Evolutionary conservation across 1,140 invertebrate genomes (phyloP).

Genomic region (Melitaea cinxia): DNA sequence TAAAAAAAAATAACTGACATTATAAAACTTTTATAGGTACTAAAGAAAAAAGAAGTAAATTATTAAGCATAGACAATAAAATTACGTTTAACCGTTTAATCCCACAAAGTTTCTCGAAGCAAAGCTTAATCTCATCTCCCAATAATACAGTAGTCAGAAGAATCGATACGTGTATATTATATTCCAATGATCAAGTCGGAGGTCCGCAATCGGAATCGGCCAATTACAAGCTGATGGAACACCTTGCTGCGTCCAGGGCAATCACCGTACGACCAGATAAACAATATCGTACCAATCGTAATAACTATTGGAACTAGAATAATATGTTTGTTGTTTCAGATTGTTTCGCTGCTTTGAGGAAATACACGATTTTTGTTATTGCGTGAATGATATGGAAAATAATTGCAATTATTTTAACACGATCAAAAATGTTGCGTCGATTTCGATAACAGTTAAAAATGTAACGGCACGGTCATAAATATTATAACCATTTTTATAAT

Average conservation of each 20-base stretch:
- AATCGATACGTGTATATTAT: slow-evolving; percentile 43
- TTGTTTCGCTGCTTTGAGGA: slow-evolving; percentile 1
- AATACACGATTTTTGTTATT: background rate
- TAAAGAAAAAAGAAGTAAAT: background rate
- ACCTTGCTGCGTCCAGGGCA: slow-evolving; percentile 53
- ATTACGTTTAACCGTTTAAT: background rate
- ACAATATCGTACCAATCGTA: slow-evolving; percentile 31
- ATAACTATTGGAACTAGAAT: slow-evolving; percentile 22
- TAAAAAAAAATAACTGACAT: no score
- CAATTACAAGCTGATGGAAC: slow-evolving; percentile 72
- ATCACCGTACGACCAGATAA: slow-evolving; percentile 38
- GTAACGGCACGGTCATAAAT: no score
- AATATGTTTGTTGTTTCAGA: background rate
- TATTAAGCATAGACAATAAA: background rate
- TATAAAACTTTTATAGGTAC: no score
- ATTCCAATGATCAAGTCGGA: slow-evolving; percentile 34
- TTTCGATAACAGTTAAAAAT: no score
- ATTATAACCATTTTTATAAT: no score
- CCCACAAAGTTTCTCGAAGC: no score
- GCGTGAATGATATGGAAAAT: no score
- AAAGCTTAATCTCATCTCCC: background rate
- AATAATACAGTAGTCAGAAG: slow-evolving; percentile 40
- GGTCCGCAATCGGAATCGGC: slow-evolving; percentile 61
- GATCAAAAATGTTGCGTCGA: no score
- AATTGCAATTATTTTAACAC: no score